These are phyloP conservation scores for Caenorhabditis sp. DNA, from an alignment of 2,888 invertebrate genomes.

Conservation along the genomic window DNA sequence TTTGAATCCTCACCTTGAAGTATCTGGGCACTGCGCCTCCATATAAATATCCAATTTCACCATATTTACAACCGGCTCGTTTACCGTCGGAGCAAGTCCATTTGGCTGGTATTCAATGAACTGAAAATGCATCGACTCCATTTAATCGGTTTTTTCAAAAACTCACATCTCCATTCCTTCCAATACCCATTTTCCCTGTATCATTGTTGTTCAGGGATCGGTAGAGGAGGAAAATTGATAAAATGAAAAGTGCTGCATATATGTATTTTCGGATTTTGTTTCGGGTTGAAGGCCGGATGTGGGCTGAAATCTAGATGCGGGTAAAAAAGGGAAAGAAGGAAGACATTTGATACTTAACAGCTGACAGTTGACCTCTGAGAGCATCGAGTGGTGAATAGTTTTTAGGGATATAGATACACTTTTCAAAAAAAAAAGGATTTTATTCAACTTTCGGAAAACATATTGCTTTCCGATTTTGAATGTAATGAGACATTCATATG, in stretches of 20 bases:
- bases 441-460: too few species aligned
- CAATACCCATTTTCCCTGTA: constrained; percentile 4
- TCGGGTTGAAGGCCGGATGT: constrained; percentile 66
- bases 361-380: too few species aligned
- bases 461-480: too few species aligned
- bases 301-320: constrained; percentile 53
- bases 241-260: constrained; percentile 66
- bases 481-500: too few species aligned
- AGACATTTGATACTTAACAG: too few species aligned
- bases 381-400: too few species aligned
- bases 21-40: constrained; percentile 83
- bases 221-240: constrained; percentile 53
- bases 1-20: constrained; percentile 66
- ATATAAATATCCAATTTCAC: constrained; percentile 81
- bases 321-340: background rate
- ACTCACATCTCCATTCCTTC: constrained; percentile 55
- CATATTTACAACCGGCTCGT: constrained; percentile 68
- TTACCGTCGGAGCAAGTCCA: background rate
- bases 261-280: constrained; percentile 75
- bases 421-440: too few species aligned
- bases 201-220: constrained; percentile 44
- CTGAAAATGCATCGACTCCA: constrained; percentile 39
- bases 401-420: too few species aligned
- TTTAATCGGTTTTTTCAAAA: background rate
- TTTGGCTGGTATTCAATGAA: constrained; percentile 35